Evolutionary conservation across 37 sponge, comb jelly and placozoan genomes (phyloP), one percentile per base, ranked within the genome.

Genomic region (Theonella swinhoei): DNA sequence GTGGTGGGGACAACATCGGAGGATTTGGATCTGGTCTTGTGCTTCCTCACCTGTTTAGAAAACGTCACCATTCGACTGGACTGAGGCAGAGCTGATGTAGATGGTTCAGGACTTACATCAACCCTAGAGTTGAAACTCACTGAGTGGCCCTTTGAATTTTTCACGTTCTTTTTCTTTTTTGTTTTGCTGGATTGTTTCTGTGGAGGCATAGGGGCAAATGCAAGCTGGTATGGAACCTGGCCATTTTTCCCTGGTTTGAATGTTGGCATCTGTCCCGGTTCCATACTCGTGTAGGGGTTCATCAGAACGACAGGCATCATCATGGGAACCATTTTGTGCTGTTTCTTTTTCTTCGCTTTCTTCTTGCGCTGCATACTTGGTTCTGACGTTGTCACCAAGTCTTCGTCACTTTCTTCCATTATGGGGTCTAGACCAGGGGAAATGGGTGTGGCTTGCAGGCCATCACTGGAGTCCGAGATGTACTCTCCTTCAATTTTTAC

Each of bases 401-500:
- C 72, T 14, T 76, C 76, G 14, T 76, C 76, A 25, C 26, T 39
- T 24, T 76, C 76, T 28, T 76, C 76, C 9, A 43, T 0, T 3
- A 76, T 76, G 39, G 71, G 39, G 71, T 29, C 39, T 9, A 70
- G 39, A 23, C 22, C 36, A 3, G 42, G 28, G 9, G 65, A 32
- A 30, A 62, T 78, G 14, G 78, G 76, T 33, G 24, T 76, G 71
- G 35, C 31, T 70, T 70, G 26, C 19, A 3, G 4, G 17, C 22
- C 25, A 17, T 39, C 39, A 76, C 25, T 4, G 34, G 64, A 65
- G 42, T 67, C 58, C 3, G 3, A 28, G 8, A 67, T 39, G 25
- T 19, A 1, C 8, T 80, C 80, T 42, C 82, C 82, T 8, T 30
- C 32, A 19, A 81, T 81, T 36, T 72, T 81, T 62, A 81, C 82